Evolutionary conservation across 2,113 vertebrate species (phyloP).

Genomic region (Sander lucioperca): DNA sequence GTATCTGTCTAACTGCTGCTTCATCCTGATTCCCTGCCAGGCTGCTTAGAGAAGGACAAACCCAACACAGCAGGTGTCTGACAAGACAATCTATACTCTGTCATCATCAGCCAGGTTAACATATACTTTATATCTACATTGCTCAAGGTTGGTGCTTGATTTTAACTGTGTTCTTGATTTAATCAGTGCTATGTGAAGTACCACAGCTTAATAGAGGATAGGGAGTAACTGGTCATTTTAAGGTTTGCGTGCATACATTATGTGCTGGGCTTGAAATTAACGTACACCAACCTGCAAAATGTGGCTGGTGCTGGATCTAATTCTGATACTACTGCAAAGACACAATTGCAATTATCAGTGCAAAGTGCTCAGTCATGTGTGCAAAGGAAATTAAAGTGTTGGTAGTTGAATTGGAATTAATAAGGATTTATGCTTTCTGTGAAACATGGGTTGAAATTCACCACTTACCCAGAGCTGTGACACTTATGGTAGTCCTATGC

Average conservation of each 20-base stretch:
- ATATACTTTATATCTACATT: neutral
- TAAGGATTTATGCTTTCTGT: neutral
- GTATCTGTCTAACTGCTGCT: slow-evolving; percentile 38
- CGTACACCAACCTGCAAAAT: neutral
- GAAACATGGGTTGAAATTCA: slow-evolving; percentile 3
- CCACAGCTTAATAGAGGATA: neutral
- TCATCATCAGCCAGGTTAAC: slow-evolving; percentile 45
- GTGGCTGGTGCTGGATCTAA: neutral
- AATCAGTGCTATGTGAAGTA: neutral
- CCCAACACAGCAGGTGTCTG: slow-evolving; percentile 47
- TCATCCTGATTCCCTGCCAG: slow-evolving; percentile 34
- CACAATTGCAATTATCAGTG: neutral
- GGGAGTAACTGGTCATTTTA: neutral
- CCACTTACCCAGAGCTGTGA: slow-evolving; percentile 5
- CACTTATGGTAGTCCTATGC: neutral
- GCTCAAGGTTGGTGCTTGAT: slow-evolving; percentile 7
- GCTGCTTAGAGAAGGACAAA: slow-evolving; percentile 30
- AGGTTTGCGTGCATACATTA: neutral
- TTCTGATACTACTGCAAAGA: neutral
- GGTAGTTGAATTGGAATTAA: slow-evolving; percentile 8
- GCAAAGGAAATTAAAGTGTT: neutral
- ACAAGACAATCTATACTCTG: slow-evolving; percentile 48
- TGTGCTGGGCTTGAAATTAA: neutral
- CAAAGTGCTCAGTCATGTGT: slow-evolving; percentile 5
- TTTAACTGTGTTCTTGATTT: too few relatives aligned